These are phyloP conservation scores for Dendrolimus pini DNA, from an alignment of 2,888 invertebrate genomes.

Conservation along the genomic window DNA sequence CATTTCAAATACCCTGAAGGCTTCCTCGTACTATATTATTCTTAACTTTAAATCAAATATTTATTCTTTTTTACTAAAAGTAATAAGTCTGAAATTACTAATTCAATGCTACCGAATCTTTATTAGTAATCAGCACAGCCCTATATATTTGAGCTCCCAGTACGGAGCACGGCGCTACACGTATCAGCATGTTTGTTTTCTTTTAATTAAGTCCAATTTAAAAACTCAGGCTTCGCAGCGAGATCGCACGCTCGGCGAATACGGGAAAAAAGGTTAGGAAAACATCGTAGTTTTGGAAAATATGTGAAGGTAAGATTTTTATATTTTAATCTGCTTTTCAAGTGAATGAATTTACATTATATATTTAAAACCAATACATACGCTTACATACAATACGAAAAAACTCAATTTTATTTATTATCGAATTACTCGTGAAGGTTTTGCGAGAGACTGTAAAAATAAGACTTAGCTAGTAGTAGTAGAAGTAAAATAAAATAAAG, in stretches of 20 bases:
- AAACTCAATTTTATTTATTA: no score
- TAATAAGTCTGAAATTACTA: background rate
- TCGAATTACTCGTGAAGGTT: no score
- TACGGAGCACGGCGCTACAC: background rate
- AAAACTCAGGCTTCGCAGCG: slow-evolving; percentile 22
- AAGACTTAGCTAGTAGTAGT: no score
- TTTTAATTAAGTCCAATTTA: slow-evolving; percentile 50
- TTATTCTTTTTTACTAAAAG: no score
- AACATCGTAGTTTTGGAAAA: background rate
- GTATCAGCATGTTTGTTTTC: slow-evolving; percentile 30
- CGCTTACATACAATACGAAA: no score
- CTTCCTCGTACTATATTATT: no score
- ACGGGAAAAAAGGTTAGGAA: background rate
- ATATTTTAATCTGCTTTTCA: background rate
- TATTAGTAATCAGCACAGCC: background rate
- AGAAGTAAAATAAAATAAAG: no score
- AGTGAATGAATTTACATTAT: background rate
- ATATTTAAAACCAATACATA: no score
- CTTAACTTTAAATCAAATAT: no score
- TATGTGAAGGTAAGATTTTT: background rate
- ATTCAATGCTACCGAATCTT: background rate
- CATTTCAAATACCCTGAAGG: no score
- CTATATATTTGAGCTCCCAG: background rate
- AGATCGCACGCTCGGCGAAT: background rate
- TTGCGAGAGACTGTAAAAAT: no score